Evolutionary conservation across 2,113 vertebrate species (phyloP).

Genomic region (Lichenostomus cassidix): DNA sequence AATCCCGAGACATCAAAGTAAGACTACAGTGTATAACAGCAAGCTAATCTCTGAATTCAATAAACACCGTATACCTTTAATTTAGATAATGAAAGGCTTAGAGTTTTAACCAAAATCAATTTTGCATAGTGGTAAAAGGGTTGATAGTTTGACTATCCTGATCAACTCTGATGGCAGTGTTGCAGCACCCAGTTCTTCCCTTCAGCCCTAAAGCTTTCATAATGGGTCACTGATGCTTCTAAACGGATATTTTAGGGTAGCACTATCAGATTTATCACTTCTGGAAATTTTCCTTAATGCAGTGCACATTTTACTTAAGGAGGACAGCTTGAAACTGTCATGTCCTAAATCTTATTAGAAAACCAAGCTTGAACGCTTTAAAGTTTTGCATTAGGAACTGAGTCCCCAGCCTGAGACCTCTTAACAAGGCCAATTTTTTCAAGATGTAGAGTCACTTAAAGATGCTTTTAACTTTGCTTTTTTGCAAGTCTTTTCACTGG

Average conservation of each 20-base stretch:
- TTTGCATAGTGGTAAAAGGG: neutral
- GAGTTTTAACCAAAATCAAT: neutral
- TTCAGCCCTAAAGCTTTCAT: neutral
- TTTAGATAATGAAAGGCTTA: conserved; percentile 57
- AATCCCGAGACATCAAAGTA: conserved; percentile 29
- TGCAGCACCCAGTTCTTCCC: neutral
- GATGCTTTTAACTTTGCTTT: neutral
- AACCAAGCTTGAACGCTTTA: neutral
- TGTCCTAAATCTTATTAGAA: neutral
- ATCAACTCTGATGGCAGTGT: neutral
- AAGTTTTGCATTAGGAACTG: neutral
- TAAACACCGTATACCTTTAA: conserved; percentile 40
- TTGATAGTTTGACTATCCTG: neutral
- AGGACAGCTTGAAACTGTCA: neutral
- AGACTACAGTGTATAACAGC: neutral
- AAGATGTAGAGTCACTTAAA: neutral
- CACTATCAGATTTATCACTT: neutral
- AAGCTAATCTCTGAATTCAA: conserved; percentile 13
- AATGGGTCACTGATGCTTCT: neutral
- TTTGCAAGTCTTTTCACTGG: neutral
- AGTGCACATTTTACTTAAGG: neutral
- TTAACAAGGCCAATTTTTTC: neutral
- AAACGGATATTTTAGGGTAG: neutral
- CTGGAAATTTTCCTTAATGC: neutral
- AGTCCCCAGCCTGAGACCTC: neutral